These are phyloP conservation scores for Onychorhynchus coronatus DNA, from an alignment of 2,113 vertebrate genomes.

Conservation along the genomic window DNA sequence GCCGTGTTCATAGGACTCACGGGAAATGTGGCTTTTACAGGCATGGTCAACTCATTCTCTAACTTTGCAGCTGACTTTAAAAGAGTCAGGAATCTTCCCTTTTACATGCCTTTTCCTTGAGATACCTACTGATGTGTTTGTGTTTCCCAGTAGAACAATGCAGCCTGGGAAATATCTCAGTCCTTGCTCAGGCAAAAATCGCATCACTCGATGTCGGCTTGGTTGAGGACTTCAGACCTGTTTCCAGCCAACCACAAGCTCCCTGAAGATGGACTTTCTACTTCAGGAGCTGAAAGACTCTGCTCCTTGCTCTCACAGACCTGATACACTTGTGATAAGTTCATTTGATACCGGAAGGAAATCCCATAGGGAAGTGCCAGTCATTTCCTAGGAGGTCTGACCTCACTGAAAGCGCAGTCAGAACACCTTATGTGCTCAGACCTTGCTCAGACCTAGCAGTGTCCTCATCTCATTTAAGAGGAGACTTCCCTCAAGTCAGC, in stretches of 20 bases:
- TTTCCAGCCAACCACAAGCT: not conserved
- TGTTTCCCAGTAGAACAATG: not conserved
- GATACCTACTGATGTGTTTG: not conserved
- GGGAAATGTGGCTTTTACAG: not conserved
- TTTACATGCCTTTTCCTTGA: not conserved
- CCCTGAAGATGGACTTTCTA: not conserved
- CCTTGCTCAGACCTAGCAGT: not conserved
- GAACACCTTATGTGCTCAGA: not conserved
- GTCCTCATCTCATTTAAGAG: not conserved
- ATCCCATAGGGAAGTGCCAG: not conserved
- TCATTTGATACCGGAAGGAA: not conserved
- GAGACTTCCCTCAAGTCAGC: not conserved
- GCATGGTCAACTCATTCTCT: not conserved
- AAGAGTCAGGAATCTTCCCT: not conserved
- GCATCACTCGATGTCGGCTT: not conserved
- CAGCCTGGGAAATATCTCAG: not conserved
- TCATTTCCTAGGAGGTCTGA: not conserved
- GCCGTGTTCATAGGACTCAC: fast-evolving
- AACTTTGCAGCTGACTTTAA: not conserved
- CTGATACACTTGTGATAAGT: not conserved
- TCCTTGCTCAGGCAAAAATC: not conserved
- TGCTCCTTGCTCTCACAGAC: not conserved
- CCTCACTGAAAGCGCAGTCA: not conserved
- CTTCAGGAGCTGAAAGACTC: not conserved
- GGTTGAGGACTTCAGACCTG: not conserved